These are phyloP conservation scores for Bombus breviceps DNA, from an alignment of 1,140 invertebrate genomes.

Conservation along the genomic window DNA sequence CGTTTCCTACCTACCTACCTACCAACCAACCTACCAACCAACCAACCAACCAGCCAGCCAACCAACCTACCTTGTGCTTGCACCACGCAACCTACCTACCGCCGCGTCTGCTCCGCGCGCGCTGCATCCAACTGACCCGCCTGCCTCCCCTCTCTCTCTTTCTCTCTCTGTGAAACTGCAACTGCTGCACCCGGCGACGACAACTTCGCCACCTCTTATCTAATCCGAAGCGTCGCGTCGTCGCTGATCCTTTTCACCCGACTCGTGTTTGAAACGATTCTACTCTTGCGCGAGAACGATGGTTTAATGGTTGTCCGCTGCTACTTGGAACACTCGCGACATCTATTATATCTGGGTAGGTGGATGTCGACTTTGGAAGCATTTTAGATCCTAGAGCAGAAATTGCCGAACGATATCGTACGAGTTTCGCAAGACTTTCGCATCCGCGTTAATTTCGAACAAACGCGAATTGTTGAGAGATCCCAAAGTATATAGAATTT, in stretches of 20 bases:
- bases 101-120: slow-evolving; percentile 45
- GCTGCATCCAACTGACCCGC: slow-evolving; percentile 47
- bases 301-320: background rate
- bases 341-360: background rate
- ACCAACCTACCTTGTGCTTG: slow-evolving; percentile 44
- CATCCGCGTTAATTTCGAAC: too few species aligned
- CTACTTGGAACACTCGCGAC: background rate
- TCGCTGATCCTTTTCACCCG: background rate
- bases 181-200: slow-evolving; percentile 8
- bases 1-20: slow-evolving; percentile 64
- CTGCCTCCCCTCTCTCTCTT: slow-evolving; percentile 22
- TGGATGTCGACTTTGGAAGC: background rate
- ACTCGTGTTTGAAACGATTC: background rate
- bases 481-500: too few species aligned
- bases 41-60: slow-evolving; percentile 57
- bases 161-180: slow-evolving; percentile 6
- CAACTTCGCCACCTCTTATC: slow-evolving; percentile 47
- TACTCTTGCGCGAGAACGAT: background rate
- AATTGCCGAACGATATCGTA: too few species aligned
- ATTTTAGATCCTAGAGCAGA: too few species aligned
- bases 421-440: too few species aligned
- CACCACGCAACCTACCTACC: slow-evolving; percentile 50
- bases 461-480: too few species aligned
- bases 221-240: slow-evolving; percentile 26
- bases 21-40: slow-evolving; percentile 53